Conservation (phyloP, 2,888 invertebrate genomes). For the Allacma fusca region DNA sequence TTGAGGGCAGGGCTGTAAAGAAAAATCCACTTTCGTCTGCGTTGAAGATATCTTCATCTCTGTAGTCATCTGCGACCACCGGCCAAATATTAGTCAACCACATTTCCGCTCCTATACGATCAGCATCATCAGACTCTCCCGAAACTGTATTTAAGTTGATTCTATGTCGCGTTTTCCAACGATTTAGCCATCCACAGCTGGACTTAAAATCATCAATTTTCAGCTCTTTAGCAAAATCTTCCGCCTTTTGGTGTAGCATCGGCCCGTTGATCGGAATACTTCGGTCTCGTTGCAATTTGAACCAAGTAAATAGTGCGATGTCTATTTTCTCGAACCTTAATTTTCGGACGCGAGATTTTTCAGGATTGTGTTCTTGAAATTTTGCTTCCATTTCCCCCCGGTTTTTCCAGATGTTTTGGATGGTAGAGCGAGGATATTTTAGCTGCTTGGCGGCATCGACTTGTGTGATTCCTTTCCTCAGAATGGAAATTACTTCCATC, state of each 20-base stretch:
- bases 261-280: conserved; percentile 24
- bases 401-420: too few species aligned
- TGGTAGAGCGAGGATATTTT: too few species aligned
- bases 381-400: too few species aligned
- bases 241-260: not conserved
- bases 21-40: conserved; percentile 48
- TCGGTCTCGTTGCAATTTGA: not conserved
- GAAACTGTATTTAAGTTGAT: not conserved
- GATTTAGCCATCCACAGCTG: conserved; percentile 7
- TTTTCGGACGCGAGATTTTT: too few species aligned
- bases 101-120: not conserved
- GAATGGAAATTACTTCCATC: too few species aligned
- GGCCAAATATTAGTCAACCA: conserved; percentile 21
- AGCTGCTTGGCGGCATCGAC: too few species aligned
- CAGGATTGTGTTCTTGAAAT: too few species aligned
- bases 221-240: not conserved
- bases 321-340: not conserved
- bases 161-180: not conserved
- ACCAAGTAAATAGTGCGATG: conserved; percentile 6
- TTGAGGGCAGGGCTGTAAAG: conserved; percentile 43
- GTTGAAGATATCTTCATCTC: conserved; percentile 46
- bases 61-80: not conserved
- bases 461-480: too few species aligned
- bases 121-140: conserved; percentile 20
- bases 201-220: not conserved